Conservation (phyloP, 2,797 vertebrate species). For the Cossypha heuglini region DNA sequence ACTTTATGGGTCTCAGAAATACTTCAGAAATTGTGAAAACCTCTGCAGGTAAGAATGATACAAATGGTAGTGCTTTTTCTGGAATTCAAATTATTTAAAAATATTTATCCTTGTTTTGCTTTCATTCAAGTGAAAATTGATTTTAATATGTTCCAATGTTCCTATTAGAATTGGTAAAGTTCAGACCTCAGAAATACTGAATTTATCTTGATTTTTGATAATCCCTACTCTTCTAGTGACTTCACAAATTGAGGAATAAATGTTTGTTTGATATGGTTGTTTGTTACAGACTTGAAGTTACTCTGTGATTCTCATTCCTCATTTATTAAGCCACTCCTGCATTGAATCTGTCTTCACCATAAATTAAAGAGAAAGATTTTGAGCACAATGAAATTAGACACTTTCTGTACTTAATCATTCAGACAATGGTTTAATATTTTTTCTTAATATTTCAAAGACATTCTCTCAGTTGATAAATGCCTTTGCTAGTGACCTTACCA, state of each 20-base stretch:
- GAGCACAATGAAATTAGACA: not conserved
- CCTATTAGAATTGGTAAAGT: not conserved
- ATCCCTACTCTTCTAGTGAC: not conserved
- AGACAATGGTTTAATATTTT: not conserved
- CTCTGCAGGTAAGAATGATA: conserved; percentile 82
- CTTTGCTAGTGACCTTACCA: not conserved
- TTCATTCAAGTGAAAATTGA: not conserved
- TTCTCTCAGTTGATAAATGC: not conserved
- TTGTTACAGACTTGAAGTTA: not conserved
- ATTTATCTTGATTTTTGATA: not conserved
- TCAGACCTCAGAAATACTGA: not conserved
- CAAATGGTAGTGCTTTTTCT: not conserved
- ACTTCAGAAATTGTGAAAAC: conserved; percentile 89
- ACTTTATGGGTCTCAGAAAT: conserved; percentile 95
- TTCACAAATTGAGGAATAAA: not conserved
- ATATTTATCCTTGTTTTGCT: not conserved
- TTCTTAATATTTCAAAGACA: not conserved
- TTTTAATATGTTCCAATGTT: not conserved
- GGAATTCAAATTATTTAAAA: not conserved
- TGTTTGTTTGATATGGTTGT: not conserved
- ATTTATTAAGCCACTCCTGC: not conserved
- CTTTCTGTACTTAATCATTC: not conserved
- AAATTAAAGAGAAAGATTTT: not conserved
- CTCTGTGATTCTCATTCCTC: not conserved
- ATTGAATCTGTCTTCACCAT: not conserved